Evolutionary conservation across 2,113 vertebrate species (phyloP).

Genomic region (Poicephalus gulielmi): DNA sequence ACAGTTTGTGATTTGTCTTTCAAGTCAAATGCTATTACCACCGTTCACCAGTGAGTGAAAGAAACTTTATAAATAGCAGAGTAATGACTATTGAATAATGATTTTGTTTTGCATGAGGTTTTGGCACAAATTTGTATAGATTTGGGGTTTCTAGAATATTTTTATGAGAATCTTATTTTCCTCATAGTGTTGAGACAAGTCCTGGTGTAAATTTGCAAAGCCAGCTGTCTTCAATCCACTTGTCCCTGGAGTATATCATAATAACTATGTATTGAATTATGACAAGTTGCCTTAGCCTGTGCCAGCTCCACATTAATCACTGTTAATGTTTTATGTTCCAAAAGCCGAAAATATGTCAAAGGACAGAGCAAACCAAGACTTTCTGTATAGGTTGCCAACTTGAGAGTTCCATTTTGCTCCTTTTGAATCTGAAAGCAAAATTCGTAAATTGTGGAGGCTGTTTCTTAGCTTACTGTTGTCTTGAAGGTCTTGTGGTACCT

Average conservation of each 20-base stretch:
- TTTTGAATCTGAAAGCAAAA: neutral
- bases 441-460: neutral
- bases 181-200: neutral
- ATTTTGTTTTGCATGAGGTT: slow-evolving; percentile 12
- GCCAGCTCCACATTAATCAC: neutral
- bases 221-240: slow-evolving; percentile 7
- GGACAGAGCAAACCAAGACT: neutral
- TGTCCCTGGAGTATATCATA: neutral
- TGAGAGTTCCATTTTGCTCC: neutral
- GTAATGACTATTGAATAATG: slow-evolving; percentile 4
- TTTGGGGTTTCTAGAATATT: neutral
- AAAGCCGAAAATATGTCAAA: slow-evolving; percentile 39
- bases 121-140: neutral
- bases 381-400: neutral
- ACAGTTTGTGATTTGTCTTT: slow-evolving; percentile 21
- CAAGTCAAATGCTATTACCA: slow-evolving; percentile 1
- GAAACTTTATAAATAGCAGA: slow-evolving; percentile 43
- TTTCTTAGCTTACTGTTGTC: neutral
- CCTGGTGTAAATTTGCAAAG: slow-evolving; percentile 33
- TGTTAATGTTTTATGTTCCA: neutral
- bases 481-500: neutral
- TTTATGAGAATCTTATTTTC: slow-evolving; percentile 16
- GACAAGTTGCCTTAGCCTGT: neutral
- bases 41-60: slow-evolving; percentile 27
- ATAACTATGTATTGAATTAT: neutral